Conservation (phyloP, 2,113 vertebrate genomes). For the Alethe diademata region DNA sequence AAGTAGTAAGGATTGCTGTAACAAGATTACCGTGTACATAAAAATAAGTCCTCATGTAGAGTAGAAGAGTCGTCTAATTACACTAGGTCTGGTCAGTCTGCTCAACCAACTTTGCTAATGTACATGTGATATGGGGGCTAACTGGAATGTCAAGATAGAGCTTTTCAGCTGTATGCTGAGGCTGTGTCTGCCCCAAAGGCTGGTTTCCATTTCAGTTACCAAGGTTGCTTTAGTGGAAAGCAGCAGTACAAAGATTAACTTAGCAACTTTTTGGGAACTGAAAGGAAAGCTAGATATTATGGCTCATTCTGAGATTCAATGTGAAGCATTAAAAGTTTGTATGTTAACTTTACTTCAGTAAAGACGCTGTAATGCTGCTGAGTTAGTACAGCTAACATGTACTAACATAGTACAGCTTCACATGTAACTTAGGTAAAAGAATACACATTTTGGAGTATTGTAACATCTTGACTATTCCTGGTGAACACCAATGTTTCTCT, state of each 20-base stretch:
- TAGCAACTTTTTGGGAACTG: background rate
- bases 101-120: background rate
- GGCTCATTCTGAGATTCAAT: fast-evolving
- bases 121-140: background rate
- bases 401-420: background rate
- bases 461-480: background rate
- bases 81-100: background rate
- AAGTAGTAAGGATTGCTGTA: background rate
- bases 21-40: background rate
- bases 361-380: background rate
- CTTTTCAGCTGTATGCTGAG: background rate
- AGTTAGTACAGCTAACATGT: background rate
- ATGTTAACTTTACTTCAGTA: background rate
- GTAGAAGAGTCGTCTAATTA: background rate
- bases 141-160: background rate
- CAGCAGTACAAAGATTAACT: background rate
- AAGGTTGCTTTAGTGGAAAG: background rate
- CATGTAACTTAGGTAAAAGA: background rate
- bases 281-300: background rate
- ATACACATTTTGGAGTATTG: background rate
- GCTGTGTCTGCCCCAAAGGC: background rate
- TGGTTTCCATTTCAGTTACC: background rate
- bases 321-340: background rate
- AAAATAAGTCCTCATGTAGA: background rate
- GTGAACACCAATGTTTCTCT: background rate